These are phyloP conservation scores for Tragopan temminckii DNA, from an alignment of 2,797 vertebrate species.

Conservation along the genomic window DNA sequence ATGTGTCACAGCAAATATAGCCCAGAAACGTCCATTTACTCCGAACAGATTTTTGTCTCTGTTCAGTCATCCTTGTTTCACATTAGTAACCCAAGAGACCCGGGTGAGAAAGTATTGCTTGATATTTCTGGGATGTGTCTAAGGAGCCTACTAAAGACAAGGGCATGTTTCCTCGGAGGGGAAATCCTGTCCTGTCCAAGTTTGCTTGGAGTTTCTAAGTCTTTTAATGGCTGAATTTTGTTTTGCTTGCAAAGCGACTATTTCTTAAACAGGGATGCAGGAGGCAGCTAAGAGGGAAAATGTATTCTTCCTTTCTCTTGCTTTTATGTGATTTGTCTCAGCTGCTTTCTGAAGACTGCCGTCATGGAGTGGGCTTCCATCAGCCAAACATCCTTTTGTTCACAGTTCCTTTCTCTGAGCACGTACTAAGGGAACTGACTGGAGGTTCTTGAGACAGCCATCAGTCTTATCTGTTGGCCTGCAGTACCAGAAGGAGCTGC, in stretches of 20 bases:
- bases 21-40: neutral
- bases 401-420: neutral
- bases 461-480: neutral
- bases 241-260: neutral
- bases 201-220: neutral
- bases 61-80: neutral
- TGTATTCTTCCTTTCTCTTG: neutral
- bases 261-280: neutral
- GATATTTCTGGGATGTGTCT: neutral
- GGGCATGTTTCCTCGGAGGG: neutral
- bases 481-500: neutral
- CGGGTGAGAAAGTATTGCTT: neutral
- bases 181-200: neutral
- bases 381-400: neutral
- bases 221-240: neutral
- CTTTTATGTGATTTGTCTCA: constrained; percentile 9
- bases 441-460: neutral
- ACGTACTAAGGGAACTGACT: neutral
- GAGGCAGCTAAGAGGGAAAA: neutral
- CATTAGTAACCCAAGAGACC: neutral
- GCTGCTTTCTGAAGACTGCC: neutral
- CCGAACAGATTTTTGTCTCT: neutral
- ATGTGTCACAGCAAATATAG: neutral
- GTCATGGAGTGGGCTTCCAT: neutral
- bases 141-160: neutral